phyloP scores from a whole-genome alignment of 2,888 invertebrate genomes.

The Galerucella calmariensis region DNA sequence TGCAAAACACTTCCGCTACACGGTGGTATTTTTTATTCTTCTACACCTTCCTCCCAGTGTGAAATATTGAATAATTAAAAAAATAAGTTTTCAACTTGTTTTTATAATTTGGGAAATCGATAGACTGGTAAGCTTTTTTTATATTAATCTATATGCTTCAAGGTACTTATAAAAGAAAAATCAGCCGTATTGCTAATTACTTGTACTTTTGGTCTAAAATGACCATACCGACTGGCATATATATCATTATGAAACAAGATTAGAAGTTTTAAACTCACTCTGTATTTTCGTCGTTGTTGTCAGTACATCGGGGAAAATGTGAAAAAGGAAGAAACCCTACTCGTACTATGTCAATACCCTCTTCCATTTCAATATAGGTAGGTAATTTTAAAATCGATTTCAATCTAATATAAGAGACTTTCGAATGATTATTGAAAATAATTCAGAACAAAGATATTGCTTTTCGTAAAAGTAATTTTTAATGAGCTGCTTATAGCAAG shows the following conservation, averaged over 20 bases:
- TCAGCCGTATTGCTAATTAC: too few relatives aligned
- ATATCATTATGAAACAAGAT: not conserved
- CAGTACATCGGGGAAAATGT: not conserved
- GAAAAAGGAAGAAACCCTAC: constrained; percentile 18
- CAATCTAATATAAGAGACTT: constrained; percentile 10
- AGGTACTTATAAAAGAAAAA: too few relatives aligned
- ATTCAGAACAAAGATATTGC: not conserved
- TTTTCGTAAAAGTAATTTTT: not conserved
- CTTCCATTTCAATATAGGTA: constrained; percentile 22
- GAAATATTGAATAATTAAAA: too few relatives aligned
- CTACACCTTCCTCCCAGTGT: too few relatives aligned
- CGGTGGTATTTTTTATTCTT: too few relatives aligned
- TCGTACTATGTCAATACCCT: constrained; percentile 20
- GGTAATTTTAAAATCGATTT: constrained; percentile 28
- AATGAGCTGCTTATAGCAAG: not conserved
- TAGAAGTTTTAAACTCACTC: not conserved
- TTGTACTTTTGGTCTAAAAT: too few relatives aligned
- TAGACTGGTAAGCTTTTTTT: too few relatives aligned
- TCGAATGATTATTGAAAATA: not conserved
- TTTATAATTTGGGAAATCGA: too few relatives aligned
- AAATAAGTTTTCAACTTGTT: too few relatives aligned
- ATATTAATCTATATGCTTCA: too few relatives aligned
- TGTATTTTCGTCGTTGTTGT: not conserved
- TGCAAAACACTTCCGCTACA: too few relatives aligned
- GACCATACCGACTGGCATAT: too few relatives aligned